Evolutionary conservation across 2,113 vertebrate species (phyloP).

Genomic region (Cynocephalus volans): DNA sequence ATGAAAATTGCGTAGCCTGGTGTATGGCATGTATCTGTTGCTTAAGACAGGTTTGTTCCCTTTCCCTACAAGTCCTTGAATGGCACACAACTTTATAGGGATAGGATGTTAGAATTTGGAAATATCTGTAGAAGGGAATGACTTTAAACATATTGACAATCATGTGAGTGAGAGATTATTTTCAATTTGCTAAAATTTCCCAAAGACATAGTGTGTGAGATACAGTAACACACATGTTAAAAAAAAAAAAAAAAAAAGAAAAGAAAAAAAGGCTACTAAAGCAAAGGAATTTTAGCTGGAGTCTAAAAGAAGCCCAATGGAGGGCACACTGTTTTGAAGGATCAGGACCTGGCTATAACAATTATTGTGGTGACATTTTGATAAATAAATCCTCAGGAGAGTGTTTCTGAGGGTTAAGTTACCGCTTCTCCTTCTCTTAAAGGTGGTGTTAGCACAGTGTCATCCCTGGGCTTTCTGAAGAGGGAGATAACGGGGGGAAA

Average conservation of each 20-base stretch:
- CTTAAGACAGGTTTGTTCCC: not conserved
- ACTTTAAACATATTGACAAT: not conserved
- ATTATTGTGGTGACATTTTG: not conserved
- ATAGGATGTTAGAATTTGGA: not conserved
- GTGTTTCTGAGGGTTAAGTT: not conserved
- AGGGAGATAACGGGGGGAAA: not conserved
- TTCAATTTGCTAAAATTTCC: slow-evolving; percentile 12
- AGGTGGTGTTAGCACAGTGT: not conserved
- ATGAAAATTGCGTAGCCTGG: not conserved
- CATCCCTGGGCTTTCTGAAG: not conserved
- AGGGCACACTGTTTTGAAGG: not conserved
- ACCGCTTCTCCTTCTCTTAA: not conserved
- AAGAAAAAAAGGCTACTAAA: not conserved
- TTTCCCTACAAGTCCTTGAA: slow-evolving; percentile 37
- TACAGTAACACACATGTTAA: too few relatives aligned
- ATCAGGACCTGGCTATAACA: not conserved
- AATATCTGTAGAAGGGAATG: not conserved
- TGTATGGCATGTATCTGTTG: not conserved
- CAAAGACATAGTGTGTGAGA: not conserved
- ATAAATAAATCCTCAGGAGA: not conserved
- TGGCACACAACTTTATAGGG: not conserved
- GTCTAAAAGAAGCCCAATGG: not conserved
- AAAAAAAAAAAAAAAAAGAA: too few relatives aligned
- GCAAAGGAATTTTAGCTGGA: not conserved
- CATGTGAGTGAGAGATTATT: not conserved